Base-by-base conservation (phyloP, 2,888 invertebrate genomes). In the Alitta virens region DNA sequence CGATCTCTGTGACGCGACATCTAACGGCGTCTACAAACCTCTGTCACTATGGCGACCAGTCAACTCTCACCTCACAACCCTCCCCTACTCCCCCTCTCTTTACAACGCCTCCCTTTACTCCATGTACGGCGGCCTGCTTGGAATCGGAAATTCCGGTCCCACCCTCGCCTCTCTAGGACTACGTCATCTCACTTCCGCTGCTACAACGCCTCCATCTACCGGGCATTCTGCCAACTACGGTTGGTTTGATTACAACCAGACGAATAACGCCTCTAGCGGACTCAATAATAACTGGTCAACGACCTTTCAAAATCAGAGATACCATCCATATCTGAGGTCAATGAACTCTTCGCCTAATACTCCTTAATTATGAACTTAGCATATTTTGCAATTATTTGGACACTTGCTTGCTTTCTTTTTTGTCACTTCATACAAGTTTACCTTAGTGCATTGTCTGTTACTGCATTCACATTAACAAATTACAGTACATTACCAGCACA, bases 141-240 rank as follows among this genome's bases (percentile, higher is more conserved):
- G 63, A 5, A 40, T 59, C 18, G 52, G 52, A 51, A 25, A 24
- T 40, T 89, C 42, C 25, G 7, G 18, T 16, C 14, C 43, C 42
- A 12, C 54, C 43, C 25, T 55, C 21, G 38, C 55, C 16, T 33
- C 51, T 16, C 51, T 61, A 12, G 46, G 46, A 5, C n/a, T 46
- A 21, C n/a, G 46, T 7, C 21, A n/a, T 46, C 21, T 46, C 7
- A 46, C 7, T 46, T 46, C 46, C n/a, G 40, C 40, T 16, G 16
- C 12, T 40, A 46, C 46, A 9, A 21, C 18, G n/a, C 5, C 46
- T 3, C n/a, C 18, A 3, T 18, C 46, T 7, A 18, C 7, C 7
- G n/a, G 9, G 21, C 46, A 46, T 46, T 33, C 33, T 7, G 33
- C 7, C 7, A 33, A 33, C 33, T 33, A 33, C 33, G n/a, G 46